These are phyloP conservation scores for Thalassarche chlororhynchos DNA, from an alignment of 2,113 vertebrate genomes.

Conservation along the genomic window DNA sequence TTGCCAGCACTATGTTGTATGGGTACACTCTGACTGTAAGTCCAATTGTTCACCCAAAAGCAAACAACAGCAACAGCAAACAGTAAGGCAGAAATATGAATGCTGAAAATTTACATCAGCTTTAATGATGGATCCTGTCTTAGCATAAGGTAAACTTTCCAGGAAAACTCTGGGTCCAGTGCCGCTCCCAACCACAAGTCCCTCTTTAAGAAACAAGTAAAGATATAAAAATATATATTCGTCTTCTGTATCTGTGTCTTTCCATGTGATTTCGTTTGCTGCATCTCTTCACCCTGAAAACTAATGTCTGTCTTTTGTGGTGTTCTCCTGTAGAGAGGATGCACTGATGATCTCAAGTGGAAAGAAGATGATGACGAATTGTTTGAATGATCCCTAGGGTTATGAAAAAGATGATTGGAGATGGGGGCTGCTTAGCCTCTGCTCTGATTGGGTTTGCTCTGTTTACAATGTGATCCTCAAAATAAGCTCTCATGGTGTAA, in stretches of 20 bases:
- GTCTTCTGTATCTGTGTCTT: background rate
- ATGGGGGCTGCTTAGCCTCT: background rate
- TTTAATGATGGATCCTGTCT: background rate
- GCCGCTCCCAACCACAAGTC: background rate
- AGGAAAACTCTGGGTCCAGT: background rate
- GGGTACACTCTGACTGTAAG: background rate
- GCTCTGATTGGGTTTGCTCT: background rate
- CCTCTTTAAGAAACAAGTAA: background rate
- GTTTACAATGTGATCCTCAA: background rate
- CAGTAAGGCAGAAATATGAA: background rate
- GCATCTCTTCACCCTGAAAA: background rate
- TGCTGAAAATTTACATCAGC: background rate
- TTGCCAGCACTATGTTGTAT: background rate
- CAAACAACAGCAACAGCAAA: background rate
- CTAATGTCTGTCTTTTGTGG: background rate
- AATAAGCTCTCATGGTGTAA: background rate
- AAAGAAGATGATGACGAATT: background rate
- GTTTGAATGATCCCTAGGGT: background rate
- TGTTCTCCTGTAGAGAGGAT: background rate
- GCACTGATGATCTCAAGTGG: background rate
- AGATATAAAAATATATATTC: background rate
- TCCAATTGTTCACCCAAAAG: background rate
- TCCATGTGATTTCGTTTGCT: background rate
- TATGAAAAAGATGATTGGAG: background rate
- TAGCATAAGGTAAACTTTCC: background rate